Conservation (phyloP, 2,888 invertebrate species). For the Holacanthella duospinosa region DNA sequence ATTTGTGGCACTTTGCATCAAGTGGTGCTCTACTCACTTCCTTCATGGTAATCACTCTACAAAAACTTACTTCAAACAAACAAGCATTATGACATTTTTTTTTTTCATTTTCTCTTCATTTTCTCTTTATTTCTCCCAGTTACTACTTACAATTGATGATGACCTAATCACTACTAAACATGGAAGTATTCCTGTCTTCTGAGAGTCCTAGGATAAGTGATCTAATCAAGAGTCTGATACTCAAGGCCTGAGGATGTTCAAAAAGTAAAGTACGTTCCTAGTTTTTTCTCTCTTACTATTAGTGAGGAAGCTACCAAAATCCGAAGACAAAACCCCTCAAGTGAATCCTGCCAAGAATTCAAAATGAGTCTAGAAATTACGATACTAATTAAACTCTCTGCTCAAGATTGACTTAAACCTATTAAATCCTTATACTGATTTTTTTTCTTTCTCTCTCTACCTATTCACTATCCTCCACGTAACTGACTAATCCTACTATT, state of each 20-base stretch:
- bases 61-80: background rate
- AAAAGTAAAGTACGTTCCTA: too few species aligned
- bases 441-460: background rate
- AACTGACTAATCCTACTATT: too few species aligned
- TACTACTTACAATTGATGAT: slow-evolving; percentile 16
- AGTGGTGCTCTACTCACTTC: slow-evolving; percentile 44
- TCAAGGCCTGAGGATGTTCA: too few species aligned
- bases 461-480: too few species aligned
- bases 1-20: slow-evolving; percentile 47
- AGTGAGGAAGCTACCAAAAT: background rate
- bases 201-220: background rate
- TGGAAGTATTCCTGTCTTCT: slow-evolving; percentile 14
- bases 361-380: background rate
- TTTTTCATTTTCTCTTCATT: slow-evolving; percentile 20
- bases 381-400: background rate
- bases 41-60: slow-evolving; percentile 41
- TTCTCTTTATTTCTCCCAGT: slow-evolving; percentile 8
- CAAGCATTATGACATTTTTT: slow-evolving; percentile 17
- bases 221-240: too few species aligned
- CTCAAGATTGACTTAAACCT: background rate
- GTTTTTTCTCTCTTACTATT: background rate
- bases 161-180: slow-evolving; percentile 14
- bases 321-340: background rate
- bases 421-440: background rate
- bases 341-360: background rate